A percentile compares a stretch with the other conserved stretches of the same genome.
phyloP scores from a whole-genome alignment of 2,797 vertebrate species.

The Champsocephalus esox region DNA sequence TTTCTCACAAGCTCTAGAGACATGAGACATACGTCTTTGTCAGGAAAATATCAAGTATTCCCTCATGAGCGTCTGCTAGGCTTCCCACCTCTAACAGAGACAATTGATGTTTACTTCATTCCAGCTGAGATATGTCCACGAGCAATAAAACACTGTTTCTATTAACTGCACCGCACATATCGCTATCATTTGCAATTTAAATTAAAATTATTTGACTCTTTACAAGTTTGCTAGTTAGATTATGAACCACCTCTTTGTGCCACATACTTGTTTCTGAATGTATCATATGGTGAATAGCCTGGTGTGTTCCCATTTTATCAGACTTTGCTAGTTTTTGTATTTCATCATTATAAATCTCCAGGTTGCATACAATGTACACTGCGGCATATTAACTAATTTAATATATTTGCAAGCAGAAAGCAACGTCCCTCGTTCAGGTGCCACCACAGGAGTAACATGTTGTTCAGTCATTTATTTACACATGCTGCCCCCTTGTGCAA shows the following conservation, averaged over 20 bases:
- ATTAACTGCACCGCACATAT: conserved; percentile 10
- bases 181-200: conserved; percentile 14
- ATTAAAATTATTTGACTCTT: conserved; percentile 11
- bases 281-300: not conserved
- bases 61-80: conserved; percentile 57
- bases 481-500: conserved; percentile 73
- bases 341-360: not conserved
- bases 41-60: conserved; percentile 63
- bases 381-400: conserved; percentile 11
- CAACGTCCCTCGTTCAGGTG: not conserved
- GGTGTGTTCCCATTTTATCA: not conserved
- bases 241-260: not conserved
- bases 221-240: not conserved
- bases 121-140: conserved; percentile 27
- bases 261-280: not conserved
- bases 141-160: conserved; percentile 38
- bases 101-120: conserved; percentile 57
- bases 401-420: conserved; percentile 8
- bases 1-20: conserved; percentile 28
- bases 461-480: conserved; percentile 23
- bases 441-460: not conserved
- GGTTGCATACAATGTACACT: not conserved
- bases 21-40: conserved; percentile 57
- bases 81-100: conserved; percentile 46
- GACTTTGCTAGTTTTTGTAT: not conserved